Evolutionary conservation across 2,888 invertebrate genomes (phyloP).

Genomic region (Caenorhabditis angaria): DNA sequence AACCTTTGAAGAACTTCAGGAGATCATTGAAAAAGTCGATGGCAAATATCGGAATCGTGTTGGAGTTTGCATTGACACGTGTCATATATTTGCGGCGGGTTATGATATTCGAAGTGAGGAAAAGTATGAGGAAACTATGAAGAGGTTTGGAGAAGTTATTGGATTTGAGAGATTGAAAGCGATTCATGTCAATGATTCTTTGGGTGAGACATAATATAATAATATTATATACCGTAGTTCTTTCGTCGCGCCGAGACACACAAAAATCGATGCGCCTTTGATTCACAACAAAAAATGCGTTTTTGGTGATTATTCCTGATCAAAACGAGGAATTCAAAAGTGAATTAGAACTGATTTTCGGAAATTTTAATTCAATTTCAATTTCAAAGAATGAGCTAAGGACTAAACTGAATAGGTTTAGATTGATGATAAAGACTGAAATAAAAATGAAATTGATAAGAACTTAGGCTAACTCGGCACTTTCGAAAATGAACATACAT

Average conservation of each 20-base stretch:
- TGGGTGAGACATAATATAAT: too few species aligned
- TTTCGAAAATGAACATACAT: too few species aligned
- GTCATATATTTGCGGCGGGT: slow-evolving; percentile 72
- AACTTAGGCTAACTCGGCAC: neutral
- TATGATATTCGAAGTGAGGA: slow-evolving; percentile 73
- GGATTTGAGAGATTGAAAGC: slow-evolving; percentile 75
- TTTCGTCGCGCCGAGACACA: too few species aligned
- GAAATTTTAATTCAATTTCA: too few species aligned
- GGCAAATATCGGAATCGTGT: slow-evolving; percentile 73
- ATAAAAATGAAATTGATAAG: neutral
- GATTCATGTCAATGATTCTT: slow-evolving; percentile 76
- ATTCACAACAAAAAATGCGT: too few species aligned
- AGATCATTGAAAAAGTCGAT: slow-evolving; percentile 72
- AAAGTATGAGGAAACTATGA: slow-evolving; percentile 73
- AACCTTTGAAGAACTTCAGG: slow-evolving; percentile 73
- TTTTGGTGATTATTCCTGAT: too few species aligned
- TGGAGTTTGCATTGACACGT: slow-evolving; percentile 74
- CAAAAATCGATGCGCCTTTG: too few species aligned
- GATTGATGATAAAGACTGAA: neutral
- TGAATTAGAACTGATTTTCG: too few species aligned
- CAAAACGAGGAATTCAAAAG: too few species aligned
- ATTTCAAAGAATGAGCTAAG: too few species aligned
- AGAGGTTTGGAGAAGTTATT: slow-evolving; percentile 73
- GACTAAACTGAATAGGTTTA: too few species aligned
- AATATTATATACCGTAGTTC: too few species aligned